phyloP scores from a whole-genome alignment of 2,797 vertebrate genomes.

The Rhynchonycteris naso region DNA sequence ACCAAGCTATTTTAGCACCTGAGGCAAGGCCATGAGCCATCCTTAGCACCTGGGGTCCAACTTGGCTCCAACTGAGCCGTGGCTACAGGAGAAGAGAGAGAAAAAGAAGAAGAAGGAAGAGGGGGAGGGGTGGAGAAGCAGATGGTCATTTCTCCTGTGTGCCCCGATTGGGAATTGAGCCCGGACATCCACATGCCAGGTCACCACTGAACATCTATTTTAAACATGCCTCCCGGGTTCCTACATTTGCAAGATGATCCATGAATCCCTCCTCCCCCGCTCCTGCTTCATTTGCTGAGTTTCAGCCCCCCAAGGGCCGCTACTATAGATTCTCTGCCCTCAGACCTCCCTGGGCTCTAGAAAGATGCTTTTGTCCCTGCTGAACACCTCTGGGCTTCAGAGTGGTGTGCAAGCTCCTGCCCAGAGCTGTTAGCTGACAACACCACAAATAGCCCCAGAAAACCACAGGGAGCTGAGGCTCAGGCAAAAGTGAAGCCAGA shows the following conservation, averaged over 20 bases:
- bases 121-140: no score
- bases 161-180: no score
- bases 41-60: no score
- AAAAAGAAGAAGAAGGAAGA: no score
- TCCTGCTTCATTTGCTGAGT: not conserved
- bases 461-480: not conserved
- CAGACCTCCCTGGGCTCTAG: not conserved
- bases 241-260: not conserved
- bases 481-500: not conserved
- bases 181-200: no score
- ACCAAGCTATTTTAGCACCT: no score
- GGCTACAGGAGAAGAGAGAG: no score
- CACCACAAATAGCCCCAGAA: not conserved
- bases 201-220: not conserved
- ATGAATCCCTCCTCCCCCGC: not conserved
- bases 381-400: slow-evolving; percentile 3
- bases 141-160: no score
- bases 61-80: no score
- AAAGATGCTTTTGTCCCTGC: not conserved
- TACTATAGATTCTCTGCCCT: not conserved
- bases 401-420: slow-evolving; percentile 20
- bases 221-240: not conserved
- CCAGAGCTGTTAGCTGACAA: not conserved
- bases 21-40: no score
- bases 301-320: not conserved